Evolutionary conservation across 2,888 invertebrate species (phyloP), one percentile per base, ranked within the genome.

Genomic region (Colletes collaris): DNA sequence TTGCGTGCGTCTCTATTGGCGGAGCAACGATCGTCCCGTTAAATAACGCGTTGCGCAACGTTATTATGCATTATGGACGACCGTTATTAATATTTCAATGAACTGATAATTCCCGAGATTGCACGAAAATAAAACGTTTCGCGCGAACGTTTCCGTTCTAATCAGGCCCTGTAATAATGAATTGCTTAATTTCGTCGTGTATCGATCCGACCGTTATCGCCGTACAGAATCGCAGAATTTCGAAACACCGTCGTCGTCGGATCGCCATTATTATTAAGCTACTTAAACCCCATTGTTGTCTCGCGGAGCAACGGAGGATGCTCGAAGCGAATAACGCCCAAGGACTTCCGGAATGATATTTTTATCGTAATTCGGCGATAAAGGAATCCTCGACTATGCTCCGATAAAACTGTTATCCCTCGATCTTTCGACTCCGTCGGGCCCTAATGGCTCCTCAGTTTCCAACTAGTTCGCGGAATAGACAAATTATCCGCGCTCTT

Each of bases 401-500:
- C 40, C 44, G 69, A 60, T 44, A n/a, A 60, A 44, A 60, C n/a
- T 52, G 68, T 40, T 27, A 60, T 60, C 59, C 53, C 58, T 40
- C 67, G 64, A 79, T 79, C 79, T 67, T 72, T 78, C 56, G 27
- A 66, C 65, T 52, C 40, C 55, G 69, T 44, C 70, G 62, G 55
- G 27, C 52, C 60, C 13, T 78, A 66, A 63, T 70, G 69, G 70
- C 46, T 44, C 40, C 44, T 72, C 40, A 60, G 66, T 46, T 64
- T 10, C 65, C 16, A 72, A 50, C 64, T 78, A 65, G 79, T 35
- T 10, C 74, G 40, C 46, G 60, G 50, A 50, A 63, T 66, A 69
- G 73, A 69, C 73, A 63, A 80, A 67, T 81, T 81, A 62, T 60
- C 65, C 16, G 56, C 52, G 68, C 58, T 68, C 69, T 65, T 81